Base-by-base conservation (phyloP, 2,888 invertebrate genomes). In the Eueremaeus valkanovi region DNA sequence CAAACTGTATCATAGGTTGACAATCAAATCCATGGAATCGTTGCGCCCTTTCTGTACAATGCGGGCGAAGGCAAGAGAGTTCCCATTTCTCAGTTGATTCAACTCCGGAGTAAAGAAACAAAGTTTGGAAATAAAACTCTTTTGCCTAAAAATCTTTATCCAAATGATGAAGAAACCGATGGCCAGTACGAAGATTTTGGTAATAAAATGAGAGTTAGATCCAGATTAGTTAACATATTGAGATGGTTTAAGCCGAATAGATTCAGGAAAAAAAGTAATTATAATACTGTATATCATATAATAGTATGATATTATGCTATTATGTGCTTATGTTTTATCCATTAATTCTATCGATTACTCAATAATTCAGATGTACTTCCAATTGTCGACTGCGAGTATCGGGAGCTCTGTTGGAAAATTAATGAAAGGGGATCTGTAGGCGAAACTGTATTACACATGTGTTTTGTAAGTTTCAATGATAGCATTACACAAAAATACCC, bases 381-480 rank as follows among this genome's bases (percentile, higher is more conserved):
- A 18, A 11, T 24, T 16, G 11, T 24, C 13, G 58, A 58, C 1
- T n/a, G n/a, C 3, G 51, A 73, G 8, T 94, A 92, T 82, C 88
- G 93, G 77, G 90, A 92, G 80, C 89, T 93, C 2, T 95, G 95
- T 83, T 97, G 96, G 96, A 90, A 91, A 82, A 84, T 97, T 55
- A 90, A 91, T 86, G 90, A 95, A 83, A 88, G 95, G 74, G 98
- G 98, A 0, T 94, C 95, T 1, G 96, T 98, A 0, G 97, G 98
- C 0, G 98, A 99, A 85, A 93, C 93, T 0, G 91, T 95, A 78
- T 86, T 99, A 18, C 98, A 97, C 84, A 86, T 97, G 40, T 98
- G 98, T 82, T 86, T 98, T 75, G 66, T 66, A 66, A 31, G 3
- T 36, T n/a, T n/a, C n/a, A n/a, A n/a, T n/a, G n/a, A n/a, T n/a